These are phyloP conservation scores for Deroptyus accipitrinus DNA, from an alignment of 2,113 vertebrate genomes.

Conservation along the genomic window DNA sequence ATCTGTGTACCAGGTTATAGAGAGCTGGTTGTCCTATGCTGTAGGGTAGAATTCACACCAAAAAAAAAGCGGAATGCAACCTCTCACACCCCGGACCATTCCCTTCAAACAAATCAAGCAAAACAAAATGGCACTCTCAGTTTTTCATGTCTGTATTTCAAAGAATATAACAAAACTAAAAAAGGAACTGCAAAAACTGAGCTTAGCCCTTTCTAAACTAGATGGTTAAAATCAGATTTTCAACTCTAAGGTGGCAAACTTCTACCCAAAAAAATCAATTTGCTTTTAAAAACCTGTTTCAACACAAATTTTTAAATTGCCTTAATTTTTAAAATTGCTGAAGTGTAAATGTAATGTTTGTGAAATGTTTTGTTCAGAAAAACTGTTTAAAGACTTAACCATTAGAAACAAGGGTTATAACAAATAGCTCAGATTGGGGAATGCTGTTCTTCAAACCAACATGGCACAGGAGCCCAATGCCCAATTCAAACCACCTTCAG, in stretches of 20 bases:
- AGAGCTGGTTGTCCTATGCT: background rate
- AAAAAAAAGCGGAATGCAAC: background rate
- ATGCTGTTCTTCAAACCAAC: background rate
- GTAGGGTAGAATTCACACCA: background rate
- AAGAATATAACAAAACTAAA: background rate
- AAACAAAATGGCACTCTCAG: background rate
- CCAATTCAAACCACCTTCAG: background rate
- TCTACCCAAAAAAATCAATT: background rate
- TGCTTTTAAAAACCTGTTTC: background rate
- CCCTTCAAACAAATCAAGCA: background rate
- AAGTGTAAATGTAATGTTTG: background rate
- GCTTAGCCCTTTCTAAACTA: background rate
- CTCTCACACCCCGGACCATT: rapidly evolving
- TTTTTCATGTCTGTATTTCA: background rate
- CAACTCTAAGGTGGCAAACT: background rate
- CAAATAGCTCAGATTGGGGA: background rate
- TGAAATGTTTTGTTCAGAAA: background rate
- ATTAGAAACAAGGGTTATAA: background rate
- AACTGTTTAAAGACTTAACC: background rate
- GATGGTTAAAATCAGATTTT: background rate
- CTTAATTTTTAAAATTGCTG: background rate
- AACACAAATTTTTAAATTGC: background rate
- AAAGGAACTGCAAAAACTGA: background rate
- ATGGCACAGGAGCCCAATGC: background rate
- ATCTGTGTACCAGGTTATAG: background rate